phyloP scores from a whole-genome alignment of 2,113 vertebrate genomes.

The Colossoma macropomum region DNA sequence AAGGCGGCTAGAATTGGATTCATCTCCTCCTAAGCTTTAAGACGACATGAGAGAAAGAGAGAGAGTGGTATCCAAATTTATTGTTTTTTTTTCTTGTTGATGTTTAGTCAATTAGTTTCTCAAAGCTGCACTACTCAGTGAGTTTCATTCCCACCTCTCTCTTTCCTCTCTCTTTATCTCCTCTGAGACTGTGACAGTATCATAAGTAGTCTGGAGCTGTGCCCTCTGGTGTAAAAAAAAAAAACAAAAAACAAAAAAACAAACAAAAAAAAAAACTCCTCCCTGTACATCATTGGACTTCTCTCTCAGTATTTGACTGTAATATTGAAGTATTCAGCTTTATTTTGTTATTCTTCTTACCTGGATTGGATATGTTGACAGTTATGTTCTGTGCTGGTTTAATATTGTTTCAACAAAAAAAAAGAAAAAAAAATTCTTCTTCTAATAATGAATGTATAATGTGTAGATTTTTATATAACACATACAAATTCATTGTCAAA shows the following conservation, averaged over 20 bases:
- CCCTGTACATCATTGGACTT: conserved; percentile 67
- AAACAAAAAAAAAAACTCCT: conserved; percentile 22
- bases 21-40: conserved; percentile 24
- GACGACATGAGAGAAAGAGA: conserved; percentile 16
- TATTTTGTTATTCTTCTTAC: conserved; percentile 68
- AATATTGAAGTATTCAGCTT: conserved; percentile 64
- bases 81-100: conserved; percentile 13
- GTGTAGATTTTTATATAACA: conserved; percentile 82
- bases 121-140: conserved; percentile 60
- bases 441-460: conserved; percentile 82
- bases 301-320: conserved; percentile 67
- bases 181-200: conserved; percentile 65
- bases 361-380: conserved; percentile 69
- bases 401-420: conserved; percentile 71
- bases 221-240: conserved; percentile 59
- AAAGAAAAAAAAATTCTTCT: conserved; percentile 72
- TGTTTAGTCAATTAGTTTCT: conserved; percentile 57
- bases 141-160: conserved; percentile 62
- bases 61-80: conserved; percentile 61
- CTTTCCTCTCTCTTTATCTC: conserved; percentile 62
- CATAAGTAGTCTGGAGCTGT: conserved; percentile 66
- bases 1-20: background rate
- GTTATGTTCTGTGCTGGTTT: conserved; percentile 75
- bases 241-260: background rate
- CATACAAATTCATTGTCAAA: conserved; percentile 76